phyloP scores from a whole-genome alignment of 1,140 invertebrate species.

The Bombus affinis region DNA sequence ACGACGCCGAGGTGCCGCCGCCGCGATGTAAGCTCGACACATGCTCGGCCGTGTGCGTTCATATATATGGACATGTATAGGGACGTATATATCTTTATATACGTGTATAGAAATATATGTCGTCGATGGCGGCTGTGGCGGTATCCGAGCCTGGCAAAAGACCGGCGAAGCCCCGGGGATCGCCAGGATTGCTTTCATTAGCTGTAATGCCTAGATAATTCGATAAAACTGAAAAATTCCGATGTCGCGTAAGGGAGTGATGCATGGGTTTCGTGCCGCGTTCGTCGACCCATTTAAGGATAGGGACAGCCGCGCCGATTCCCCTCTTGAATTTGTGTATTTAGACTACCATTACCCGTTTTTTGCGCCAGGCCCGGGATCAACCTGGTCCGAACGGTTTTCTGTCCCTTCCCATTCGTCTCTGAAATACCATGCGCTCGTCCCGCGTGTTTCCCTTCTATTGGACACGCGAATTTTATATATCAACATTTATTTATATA shows the following conservation, averaged over 20 bases:
- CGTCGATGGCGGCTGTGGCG: constrained; percentile 41
- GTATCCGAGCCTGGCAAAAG: constrained; percentile 53
- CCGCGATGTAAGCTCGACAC: constrained; percentile 55
- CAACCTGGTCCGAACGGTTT: neutral
- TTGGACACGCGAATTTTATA: no score
- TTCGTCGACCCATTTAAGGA: constrained; percentile 55
- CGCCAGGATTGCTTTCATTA: constrained; percentile 72
- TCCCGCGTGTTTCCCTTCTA: neutral
- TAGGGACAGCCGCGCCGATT: neutral
- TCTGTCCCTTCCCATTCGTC: neutral
- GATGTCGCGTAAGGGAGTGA: constrained; percentile 74
- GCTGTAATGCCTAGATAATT: constrained; percentile 76
- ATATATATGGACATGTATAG: constrained; percentile 42
- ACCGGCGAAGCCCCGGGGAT: constrained; percentile 9
- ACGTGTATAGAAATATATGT: constrained; percentile 49
- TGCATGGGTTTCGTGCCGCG: constrained; percentile 55
- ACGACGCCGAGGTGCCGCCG: constrained; percentile 67
- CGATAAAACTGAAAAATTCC: constrained; percentile 77
- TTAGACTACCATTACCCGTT: constrained; percentile 42
- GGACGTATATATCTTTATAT: constrained; percentile 61
- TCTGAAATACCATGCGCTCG: neutral
- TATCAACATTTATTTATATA: no score
- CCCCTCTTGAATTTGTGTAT: constrained; percentile 50
- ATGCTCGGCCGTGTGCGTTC: constrained; percentile 21
- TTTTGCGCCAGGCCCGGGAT: constrained; percentile 24